Evolutionary conservation across 2,888 invertebrate genomes (phyloP).

Genomic region (Spilosoma lubricipeda): DNA sequence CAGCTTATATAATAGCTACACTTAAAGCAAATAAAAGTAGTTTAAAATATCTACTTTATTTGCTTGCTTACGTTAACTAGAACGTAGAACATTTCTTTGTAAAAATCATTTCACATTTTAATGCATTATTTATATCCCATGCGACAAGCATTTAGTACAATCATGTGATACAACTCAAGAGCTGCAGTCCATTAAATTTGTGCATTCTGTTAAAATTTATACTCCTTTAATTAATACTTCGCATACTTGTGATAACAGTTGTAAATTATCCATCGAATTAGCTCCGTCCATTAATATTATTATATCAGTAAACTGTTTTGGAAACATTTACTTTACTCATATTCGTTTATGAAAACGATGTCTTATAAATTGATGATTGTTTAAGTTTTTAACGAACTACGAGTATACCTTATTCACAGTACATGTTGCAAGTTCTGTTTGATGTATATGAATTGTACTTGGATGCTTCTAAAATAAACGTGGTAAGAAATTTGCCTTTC

Average conservation of each 20-base stretch:
- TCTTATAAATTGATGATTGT: not conserved
- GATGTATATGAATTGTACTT: constrained; percentile 68
- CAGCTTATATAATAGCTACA: not conserved
- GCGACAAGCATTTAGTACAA: constrained; percentile 18
- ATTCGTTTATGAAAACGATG: constrained; percentile 1
- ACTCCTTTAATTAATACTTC: constrained; percentile 38
- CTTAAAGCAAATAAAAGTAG: not conserved
- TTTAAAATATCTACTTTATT: not conserved
- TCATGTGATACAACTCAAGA: not conserved
- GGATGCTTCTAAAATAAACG: constrained; percentile 57
- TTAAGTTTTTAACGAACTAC: not conserved
- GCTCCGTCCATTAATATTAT: constrained; percentile 75
- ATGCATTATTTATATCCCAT: not conserved
- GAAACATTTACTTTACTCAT: constrained; percentile 30
- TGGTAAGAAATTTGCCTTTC: constrained; percentile 34
- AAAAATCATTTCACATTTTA: constrained; percentile 10
- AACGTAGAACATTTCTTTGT: constrained; percentile 6
- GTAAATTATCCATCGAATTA: constrained; percentile 67
- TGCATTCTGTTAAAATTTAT: constrained; percentile 32
- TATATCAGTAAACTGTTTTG: constrained; percentile 43
- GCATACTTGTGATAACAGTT: constrained; percentile 58
- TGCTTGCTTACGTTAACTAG: not conserved
- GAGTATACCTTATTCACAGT: constrained; percentile 54
- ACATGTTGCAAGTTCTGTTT: constrained; percentile 62
- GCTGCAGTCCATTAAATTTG: not conserved